Evolutionary conservation across 2,888 invertebrate genomes (phyloP).

Genomic region (Phytoseiulus persimilis): DNA sequence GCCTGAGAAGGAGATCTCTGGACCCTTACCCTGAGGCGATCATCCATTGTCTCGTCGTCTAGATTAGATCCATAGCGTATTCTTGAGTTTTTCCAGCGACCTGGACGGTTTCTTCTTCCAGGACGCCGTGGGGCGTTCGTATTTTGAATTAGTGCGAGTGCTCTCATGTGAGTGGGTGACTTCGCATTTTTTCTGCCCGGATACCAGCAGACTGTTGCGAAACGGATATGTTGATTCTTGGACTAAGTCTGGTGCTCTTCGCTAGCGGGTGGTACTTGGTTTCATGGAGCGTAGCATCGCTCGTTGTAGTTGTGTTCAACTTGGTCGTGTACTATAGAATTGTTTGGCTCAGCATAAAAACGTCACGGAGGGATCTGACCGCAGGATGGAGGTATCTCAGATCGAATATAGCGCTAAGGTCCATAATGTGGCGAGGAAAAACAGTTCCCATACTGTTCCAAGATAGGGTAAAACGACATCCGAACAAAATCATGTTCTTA

Average conservation of each 20-base stretch:
- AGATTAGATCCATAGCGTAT: background rate
- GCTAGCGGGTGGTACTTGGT: background rate
- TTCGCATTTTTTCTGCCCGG: background rate
- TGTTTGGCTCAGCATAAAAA: background rate
- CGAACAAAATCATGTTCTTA: slow-evolving; percentile 6
- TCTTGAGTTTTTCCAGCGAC: background rate
- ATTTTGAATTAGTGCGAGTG: background rate
- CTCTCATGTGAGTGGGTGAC: background rate
- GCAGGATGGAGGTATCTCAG: background rate
- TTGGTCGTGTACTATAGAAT: background rate
- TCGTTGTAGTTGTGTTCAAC: background rate
- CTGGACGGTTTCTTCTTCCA: background rate
- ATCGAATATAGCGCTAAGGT: background rate
- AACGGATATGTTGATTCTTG: background rate
- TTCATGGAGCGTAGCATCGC: background rate
- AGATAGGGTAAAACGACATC: background rate
- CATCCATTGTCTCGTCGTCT: background rate
- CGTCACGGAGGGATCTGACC: background rate
- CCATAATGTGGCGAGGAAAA: background rate
- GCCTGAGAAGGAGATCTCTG: background rate
- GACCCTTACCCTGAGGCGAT: background rate
- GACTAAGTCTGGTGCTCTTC: background rate
- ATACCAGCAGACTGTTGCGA: background rate
- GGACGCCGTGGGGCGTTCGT: background rate
- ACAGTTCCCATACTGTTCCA: slow-evolving; percentile 17